Evolutionary conservation across 2,888 invertebrate genomes (phyloP), one percentile per base, ranked within the genome.

Genomic region (Oligia fasciuncula): DNA sequence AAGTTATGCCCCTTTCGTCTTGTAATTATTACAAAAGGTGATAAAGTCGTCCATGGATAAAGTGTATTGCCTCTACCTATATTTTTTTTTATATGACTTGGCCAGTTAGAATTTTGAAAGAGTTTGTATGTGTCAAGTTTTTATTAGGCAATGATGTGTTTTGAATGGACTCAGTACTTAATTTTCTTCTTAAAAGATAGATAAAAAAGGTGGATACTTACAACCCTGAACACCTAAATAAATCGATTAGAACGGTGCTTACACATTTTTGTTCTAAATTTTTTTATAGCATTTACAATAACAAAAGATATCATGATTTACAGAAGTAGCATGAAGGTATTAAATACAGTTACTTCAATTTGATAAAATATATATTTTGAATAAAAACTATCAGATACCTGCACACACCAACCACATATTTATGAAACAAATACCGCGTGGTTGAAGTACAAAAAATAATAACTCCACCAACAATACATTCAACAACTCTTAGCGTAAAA

Each of bases 401-500:
- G 51, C 40, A n/a, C 11, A 60, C 13, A n/a, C 13, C 11, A 60
- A 19, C 40, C 51, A 69, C 29, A 73, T 76, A 67, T 67, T 57
- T 62, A 51, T 62, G 43, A 51, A 60, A 85, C 60, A 75, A 75
- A 68, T 60, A 70, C 43, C 65, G 57, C 46, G 62, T 63, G 43
- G 43, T 80, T 81, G 79, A 81, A 75, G 69, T 70, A 70, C 66
- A 79, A 82, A 83, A 86, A 85, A 86, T 84, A 88, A 89, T 89
- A 87, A 91, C 85, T 85, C 77, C 79, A 84, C 73, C 84, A 84
- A 87, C 85, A 88, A 86, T 84, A 77, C 81, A 80, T 79, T 85
- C 87, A 90, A 90, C 82, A 87, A 78, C 86, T 84, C 85, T 88
- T 87, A 76, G 51, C 5, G 40, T 74, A 84, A 88, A 87, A 89